phyloP scores from a whole-genome alignment of 2,113 vertebrate species.

The Gulo gulo region DNA sequence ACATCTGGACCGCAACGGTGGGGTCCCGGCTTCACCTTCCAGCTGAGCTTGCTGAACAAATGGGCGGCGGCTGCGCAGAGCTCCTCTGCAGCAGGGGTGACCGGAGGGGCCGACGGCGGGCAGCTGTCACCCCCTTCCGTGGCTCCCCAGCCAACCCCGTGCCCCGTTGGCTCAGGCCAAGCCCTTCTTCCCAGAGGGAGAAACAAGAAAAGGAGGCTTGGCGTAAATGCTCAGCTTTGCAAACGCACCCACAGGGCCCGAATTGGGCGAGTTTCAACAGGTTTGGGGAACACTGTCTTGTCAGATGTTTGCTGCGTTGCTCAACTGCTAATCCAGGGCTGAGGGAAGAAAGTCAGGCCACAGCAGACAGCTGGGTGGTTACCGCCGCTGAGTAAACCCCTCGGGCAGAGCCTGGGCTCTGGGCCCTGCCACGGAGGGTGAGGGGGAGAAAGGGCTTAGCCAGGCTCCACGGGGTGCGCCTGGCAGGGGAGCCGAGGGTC shows the following conservation, averaged over 20 bases:
- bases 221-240: constrained; percentile 56
- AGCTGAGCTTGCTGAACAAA: not conserved
- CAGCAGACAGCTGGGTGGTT: constrained; percentile 52
- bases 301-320: constrained; percentile 74
- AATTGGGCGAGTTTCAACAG: constrained; percentile 81
- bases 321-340: constrained; percentile 85
- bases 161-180: not conserved
- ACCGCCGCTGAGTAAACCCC: constrained; percentile 54
- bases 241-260: constrained; percentile 44
- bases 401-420: constrained; percentile 2
- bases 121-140: not conserved
- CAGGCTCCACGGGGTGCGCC: not conserved
- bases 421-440: not conserved
- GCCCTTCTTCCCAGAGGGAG: constrained; percentile 35
- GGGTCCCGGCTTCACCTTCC: constrained; percentile 54
- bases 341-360: constrained; percentile 78
- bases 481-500: not conserved
- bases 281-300: constrained; percentile 78
- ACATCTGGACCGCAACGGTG: constrained; percentile 54
- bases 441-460: not conserved
- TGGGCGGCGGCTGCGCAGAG: not conserved
- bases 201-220: constrained; percentile 38
- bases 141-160: not conserved
- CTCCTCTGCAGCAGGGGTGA: not conserved
- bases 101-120: not conserved